Percentiles rank a stretch among this genome's conserved stretches.
These are phyloP conservation scores for Chlamydotis undulata DNA, from an alignment of 2,113 vertebrate genomes.

Conservation along the genomic window DNA sequence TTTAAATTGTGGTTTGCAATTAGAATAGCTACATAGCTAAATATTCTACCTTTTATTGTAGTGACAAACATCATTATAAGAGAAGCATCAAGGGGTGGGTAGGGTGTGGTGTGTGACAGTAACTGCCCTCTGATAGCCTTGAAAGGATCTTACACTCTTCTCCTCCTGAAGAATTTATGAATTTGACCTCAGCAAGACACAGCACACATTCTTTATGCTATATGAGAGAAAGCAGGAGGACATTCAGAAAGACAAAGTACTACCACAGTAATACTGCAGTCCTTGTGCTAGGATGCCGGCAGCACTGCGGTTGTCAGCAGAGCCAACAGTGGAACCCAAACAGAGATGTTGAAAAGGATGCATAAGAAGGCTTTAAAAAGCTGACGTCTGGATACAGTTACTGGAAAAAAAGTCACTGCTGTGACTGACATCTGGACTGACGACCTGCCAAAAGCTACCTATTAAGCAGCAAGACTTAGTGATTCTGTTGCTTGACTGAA, in stretches of 20 bases:
- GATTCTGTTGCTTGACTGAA: not conserved
- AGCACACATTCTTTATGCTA: not conserved
- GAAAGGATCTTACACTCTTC: not conserved
- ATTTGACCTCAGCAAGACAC: not conserved
- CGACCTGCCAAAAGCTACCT: not conserved
- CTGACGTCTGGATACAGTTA: constrained; percentile 19
- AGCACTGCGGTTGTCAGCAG: not conserved
- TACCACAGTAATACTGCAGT: not conserved
- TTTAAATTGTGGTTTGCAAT: not conserved
- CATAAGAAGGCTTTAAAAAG: not conserved
- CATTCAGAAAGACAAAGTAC: not conserved
- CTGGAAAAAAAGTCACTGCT: not conserved
- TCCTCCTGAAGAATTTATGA: not conserved
- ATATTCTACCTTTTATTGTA: not conserved
- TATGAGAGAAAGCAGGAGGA: not conserved
- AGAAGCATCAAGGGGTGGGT: fast-evolving
- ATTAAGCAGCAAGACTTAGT: not conserved
- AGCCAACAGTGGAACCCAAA: not conserved
- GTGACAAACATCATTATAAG: not conserved
- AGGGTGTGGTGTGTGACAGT: not conserved
- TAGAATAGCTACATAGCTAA: not conserved
- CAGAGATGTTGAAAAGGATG: not conserved
- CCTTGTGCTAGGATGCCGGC: not conserved
- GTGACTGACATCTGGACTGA: not conserved
- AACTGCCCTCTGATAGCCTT: not conserved